Percentiles rank a stretch among this genome's conserved stretches.
phyloP scores from a whole-genome alignment of 2,113 vertebrate genomes.

The Hippoglossus stenolepis region DNA sequence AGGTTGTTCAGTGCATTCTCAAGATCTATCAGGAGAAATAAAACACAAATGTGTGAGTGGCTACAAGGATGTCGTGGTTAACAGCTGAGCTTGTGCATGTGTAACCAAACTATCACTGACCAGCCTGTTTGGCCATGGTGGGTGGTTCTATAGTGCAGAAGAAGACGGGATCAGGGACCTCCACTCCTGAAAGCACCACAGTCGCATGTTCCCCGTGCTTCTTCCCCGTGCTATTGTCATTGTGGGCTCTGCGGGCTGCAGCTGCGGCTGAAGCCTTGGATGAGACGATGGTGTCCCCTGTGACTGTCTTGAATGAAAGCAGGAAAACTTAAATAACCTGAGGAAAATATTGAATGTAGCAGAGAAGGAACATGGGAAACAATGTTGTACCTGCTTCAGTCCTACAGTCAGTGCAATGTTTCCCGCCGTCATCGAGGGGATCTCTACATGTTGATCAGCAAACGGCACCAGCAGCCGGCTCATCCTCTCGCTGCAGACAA shows the following conservation, averaged over 20 bases:
- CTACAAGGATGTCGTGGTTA: neutral
- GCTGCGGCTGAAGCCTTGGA: conserved; percentile 91
- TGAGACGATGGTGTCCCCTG: conserved; percentile 94
- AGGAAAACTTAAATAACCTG: neutral
- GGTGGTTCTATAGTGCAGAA: conserved; percentile 98
- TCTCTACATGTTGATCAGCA: conserved; percentile 96
- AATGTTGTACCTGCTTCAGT: conserved; percentile 89
- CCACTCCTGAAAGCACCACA: conserved; percentile 90
- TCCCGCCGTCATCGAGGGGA: conserved; percentile 89
- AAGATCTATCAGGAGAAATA: conserved; percentile 84
- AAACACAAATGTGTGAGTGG: neutral
- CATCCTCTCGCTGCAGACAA: conserved; percentile 90
- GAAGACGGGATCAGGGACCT: conserved; percentile 97
- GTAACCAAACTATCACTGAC: conserved; percentile 68
- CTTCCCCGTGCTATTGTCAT: conserved; percentile 46
- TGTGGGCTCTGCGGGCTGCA: conserved; percentile 78
- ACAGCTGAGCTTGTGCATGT: neutral
- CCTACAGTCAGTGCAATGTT: conserved; percentile 97
- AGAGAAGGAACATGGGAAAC: neutral
- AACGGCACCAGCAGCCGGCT: conserved; percentile 95
- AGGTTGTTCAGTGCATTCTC: conserved; percentile 92
- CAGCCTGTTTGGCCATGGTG: conserved; percentile 90
- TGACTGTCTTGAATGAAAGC: conserved; percentile 85
- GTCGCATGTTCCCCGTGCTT: conserved; percentile 54
- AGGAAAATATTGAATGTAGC: neutral